phyloP scores from a whole-genome alignment of 2,888 invertebrate species.

The Eurytoma adleriae region DNA sequence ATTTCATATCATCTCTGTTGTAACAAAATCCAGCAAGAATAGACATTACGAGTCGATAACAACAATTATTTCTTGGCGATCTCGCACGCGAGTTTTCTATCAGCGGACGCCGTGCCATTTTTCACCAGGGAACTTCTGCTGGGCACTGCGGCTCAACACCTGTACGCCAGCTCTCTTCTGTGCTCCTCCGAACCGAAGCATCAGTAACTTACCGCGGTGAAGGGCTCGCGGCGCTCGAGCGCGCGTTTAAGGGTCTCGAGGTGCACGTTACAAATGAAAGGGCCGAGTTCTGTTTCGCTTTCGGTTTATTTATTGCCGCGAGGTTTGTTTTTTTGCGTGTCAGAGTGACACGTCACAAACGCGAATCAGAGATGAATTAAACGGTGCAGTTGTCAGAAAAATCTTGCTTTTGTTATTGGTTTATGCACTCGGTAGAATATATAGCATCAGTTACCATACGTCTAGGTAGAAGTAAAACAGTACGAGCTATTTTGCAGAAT shows the following conservation, averaged over 20 bases:
- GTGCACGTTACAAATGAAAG: slow-evolving; percentile 37
- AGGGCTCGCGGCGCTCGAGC: background rate
- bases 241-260: background rate
- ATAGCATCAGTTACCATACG: too few species aligned
- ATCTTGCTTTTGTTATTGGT: too few species aligned
- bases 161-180: background rate
- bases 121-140: slow-evolving; percentile 37
- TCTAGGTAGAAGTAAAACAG: too few species aligned
- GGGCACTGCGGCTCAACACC: slow-evolving; percentile 19
- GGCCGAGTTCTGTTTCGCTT: background rate
- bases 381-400: too few species aligned
- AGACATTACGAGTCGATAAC: background rate
- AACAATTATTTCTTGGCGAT: slow-evolving; percentile 6
- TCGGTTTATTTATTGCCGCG: slow-evolving; percentile 41
- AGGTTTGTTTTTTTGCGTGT: background rate
- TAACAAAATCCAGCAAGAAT: background rate
- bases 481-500: too few species aligned
- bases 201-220: slow-evolving; percentile 23
- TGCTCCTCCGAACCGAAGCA: background rate
- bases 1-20: background rate
- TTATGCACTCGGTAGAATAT: too few species aligned
- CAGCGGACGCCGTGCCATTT: slow-evolving; percentile 12
- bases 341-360: too few species aligned
- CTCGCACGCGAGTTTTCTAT: slow-evolving; percentile 34
- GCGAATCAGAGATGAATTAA: too few species aligned